Percentiles rank a stretch among this genome's conserved stretches.
Conservation (phyloP, 2,113 vertebrate species). For the Jaculus jaculus region DNA sequence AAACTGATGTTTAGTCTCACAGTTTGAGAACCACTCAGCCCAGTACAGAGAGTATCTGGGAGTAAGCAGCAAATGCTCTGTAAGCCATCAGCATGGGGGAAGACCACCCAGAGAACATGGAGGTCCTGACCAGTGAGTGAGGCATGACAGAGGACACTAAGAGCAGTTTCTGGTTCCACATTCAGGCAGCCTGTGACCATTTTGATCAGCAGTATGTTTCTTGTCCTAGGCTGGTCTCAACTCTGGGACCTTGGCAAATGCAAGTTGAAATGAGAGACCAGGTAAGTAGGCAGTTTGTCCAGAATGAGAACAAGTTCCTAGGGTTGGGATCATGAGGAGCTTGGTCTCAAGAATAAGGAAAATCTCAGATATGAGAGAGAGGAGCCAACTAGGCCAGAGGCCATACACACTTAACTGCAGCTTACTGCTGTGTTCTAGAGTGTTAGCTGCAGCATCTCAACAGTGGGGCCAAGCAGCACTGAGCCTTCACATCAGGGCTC, state of each 20-base stretch:
- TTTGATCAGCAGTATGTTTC: not conserved
- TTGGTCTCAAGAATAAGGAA: not conserved
- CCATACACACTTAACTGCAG: not conserved
- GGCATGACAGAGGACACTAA: not conserved
- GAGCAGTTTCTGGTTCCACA: not conserved
- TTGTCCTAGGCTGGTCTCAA: not conserved
- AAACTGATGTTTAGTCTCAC: not conserved
- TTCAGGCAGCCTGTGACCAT: not conserved
- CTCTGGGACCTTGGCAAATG: not conserved
- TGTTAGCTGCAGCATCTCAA: conserved; percentile 4
- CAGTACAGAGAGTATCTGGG: not conserved
- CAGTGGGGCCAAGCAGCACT: not conserved
- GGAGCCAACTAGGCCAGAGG: not conserved
- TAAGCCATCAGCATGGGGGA: not conserved
- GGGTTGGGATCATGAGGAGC: not conserved
- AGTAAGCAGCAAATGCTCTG: not conserved
- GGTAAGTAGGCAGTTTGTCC: not conserved
- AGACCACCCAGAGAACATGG: not conserved
- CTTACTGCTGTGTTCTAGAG: not conserved
- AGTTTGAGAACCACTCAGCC: not conserved
- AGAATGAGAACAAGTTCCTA: not conserved
- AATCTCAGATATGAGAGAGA: not conserved
- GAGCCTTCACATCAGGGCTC: not conserved
- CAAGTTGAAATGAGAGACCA: not conserved
- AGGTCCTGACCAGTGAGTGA: not conserved